phyloP scores from a whole-genome alignment of 2,113 vertebrate species.

The Psilopsiagon aurifrons region DNA sequence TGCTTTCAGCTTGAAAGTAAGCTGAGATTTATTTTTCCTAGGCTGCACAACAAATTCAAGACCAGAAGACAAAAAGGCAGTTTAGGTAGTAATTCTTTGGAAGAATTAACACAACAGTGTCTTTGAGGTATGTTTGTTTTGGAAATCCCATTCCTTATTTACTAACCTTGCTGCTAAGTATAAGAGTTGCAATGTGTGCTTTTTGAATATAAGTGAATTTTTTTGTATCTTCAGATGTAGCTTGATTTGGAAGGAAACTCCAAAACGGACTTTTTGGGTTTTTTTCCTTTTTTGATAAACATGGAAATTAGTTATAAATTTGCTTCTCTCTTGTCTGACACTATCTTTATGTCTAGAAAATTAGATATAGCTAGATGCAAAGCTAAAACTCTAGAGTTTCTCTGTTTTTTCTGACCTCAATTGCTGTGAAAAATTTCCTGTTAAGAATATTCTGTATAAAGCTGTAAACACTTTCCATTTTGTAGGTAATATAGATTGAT shows the following conservation, averaged over 20 bases:
- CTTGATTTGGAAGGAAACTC: background rate
- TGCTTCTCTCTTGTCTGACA: background rate
- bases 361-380: background rate
- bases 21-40: constrained; percentile 50
- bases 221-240: background rate
- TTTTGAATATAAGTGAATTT: background rate
- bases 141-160: constrained; percentile 27
- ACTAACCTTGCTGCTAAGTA: background rate
- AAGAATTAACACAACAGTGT: background rate
- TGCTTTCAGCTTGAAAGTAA: constrained; percentile 35
- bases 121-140: constrained; percentile 51
- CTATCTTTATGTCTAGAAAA: background rate
- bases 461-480: background rate
- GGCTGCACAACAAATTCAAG: constrained; percentile 37
- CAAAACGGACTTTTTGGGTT: background rate
- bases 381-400: background rate
- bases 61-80: background rate
- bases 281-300: background rate
- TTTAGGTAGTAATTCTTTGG: background rate
- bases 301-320: background rate
- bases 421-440: background rate
- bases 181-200: background rate
- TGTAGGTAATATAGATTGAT: background rate
- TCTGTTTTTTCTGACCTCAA: background rate
- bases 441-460: background rate